Evolutionary conservation across 2,797 vertebrate species (phyloP).

Genomic region (Trematomus bernacchii): DNA sequence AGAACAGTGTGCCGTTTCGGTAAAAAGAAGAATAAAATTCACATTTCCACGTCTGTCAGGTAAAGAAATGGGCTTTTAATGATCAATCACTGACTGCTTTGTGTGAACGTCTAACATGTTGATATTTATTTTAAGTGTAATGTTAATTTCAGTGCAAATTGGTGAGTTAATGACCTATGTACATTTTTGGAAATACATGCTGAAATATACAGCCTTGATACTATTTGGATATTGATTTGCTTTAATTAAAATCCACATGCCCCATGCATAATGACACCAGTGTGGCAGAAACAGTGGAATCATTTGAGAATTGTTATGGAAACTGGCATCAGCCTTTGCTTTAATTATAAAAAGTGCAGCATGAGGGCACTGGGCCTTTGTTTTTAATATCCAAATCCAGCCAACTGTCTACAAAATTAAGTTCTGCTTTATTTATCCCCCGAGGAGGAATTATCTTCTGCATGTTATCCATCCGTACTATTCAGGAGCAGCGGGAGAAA

Average conservation of each 20-base stretch:
- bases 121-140: constrained; percentile 14
- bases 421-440: constrained; percentile 53
- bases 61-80: constrained; percentile 16
- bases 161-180: not conserved
- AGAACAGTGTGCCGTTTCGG: constrained; percentile 66
- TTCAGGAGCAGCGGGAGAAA: constrained; percentile 11
- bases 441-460: constrained; percentile 18
- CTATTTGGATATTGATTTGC: constrained; percentile 30
- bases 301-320: constrained; percentile 35
- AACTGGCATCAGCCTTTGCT: constrained; percentile 36
- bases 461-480: constrained; percentile 15
- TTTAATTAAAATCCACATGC: constrained; percentile 35
- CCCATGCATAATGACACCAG: constrained; percentile 43
- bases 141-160: constrained; percentile 28
- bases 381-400: constrained; percentile 52
- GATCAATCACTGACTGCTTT: not conserved
- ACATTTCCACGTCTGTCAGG: constrained; percentile 29
- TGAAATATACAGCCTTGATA: constrained; percentile 22
- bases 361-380: constrained; percentile 43
- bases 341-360: constrained; percentile 66
- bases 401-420: constrained; percentile 46
- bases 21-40: constrained; percentile 72
- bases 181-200: constrained; percentile 23
- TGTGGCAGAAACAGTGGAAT: constrained; percentile 54
- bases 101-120: not conserved